Percentiles rank a stretch among this genome's conserved stretches.
Evolutionary conservation across 1,140 invertebrate genomes (phyloP).

Genomic region (Eupeodes corollae): DNA sequence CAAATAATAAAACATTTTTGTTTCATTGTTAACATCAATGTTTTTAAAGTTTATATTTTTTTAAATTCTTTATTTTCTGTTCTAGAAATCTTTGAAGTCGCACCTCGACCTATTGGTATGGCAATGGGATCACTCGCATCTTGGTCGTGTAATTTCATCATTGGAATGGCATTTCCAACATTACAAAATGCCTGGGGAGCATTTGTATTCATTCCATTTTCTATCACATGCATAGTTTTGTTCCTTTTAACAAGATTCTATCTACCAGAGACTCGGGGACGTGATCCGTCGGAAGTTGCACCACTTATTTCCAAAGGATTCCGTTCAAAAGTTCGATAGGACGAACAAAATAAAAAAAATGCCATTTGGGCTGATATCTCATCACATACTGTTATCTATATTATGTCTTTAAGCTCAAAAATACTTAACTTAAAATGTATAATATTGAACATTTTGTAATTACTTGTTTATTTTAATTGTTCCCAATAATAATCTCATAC

Average conservation of each 20-base stretch:
- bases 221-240: slow-evolving; percentile 44
- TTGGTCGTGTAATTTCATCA: slow-evolving; percentile 83
- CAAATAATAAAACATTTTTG: background rate
- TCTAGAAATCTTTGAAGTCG: slow-evolving; percentile 76
- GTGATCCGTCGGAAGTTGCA: slow-evolving; percentile 48
- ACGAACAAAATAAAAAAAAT: no score
- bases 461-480: no score
- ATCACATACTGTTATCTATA: no score
- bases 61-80: slow-evolving; percentile 12
- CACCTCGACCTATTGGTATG: slow-evolving; percentile 72
- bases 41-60: background rate
- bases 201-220: slow-evolving; percentile 62
- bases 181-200: slow-evolving; percentile 52
- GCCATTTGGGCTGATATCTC: no score
- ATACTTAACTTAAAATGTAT: no score
- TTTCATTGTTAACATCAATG: background rate
- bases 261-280: slow-evolving; percentile 59
- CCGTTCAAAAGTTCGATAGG: slow-evolving; percentile 30
- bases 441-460: no score
- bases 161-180: slow-evolving; percentile 68
- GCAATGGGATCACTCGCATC: slow-evolving; percentile 78
- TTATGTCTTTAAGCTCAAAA: no score
- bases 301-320: slow-evolving; percentile 41
- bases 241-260: slow-evolving; percentile 53
- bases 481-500: no score